Evolutionary conservation across 2,888 invertebrate species (phyloP).

Genomic region (Watsonalla binaria): DNA sequence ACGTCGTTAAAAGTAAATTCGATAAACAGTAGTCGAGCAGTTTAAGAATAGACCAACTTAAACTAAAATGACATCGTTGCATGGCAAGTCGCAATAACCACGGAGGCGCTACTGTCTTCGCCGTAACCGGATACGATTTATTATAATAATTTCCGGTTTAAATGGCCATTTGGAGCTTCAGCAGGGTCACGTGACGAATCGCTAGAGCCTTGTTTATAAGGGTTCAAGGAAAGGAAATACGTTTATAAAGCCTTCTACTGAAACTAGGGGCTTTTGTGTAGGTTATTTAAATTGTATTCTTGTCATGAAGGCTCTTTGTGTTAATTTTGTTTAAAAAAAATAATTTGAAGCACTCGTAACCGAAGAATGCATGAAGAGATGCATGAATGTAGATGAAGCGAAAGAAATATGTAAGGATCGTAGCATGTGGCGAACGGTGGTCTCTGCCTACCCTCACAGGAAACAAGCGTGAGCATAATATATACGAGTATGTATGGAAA

Average conservation of each 20-base stretch:
- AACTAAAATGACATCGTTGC: conserved; percentile 53
- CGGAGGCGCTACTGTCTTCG: conserved; percentile 47
- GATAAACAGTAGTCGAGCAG: conserved; percentile 7
- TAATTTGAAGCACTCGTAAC: no score
- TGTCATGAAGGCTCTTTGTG: no score
- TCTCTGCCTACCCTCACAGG: no score
- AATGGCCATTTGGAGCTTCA: conserved; percentile 39
- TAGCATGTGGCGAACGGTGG: no score
- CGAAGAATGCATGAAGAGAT: no score
- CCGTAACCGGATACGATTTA: conserved; percentile 55
- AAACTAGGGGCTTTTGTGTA: not conserved
- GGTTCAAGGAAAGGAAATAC: not conserved
- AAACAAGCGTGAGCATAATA: no score
- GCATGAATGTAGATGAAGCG: no score
- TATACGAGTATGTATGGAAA: no score
- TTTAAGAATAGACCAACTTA: conserved; percentile 22
- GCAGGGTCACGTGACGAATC: conserved; percentile 27
- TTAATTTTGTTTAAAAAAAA: no score
- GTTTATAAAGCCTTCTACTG: not conserved
- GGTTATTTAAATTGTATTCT: not conserved
- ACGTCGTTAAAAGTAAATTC: no score
- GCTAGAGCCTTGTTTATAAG: conserved; percentile 11
- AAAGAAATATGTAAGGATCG: no score
- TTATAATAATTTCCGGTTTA: conserved; percentile 60
- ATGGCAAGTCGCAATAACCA: conserved; percentile 50